These are phyloP conservation scores for Mionectes olivaceus DNA, from an alignment of 2,797 vertebrate genomes.

Conservation along the genomic window DNA sequence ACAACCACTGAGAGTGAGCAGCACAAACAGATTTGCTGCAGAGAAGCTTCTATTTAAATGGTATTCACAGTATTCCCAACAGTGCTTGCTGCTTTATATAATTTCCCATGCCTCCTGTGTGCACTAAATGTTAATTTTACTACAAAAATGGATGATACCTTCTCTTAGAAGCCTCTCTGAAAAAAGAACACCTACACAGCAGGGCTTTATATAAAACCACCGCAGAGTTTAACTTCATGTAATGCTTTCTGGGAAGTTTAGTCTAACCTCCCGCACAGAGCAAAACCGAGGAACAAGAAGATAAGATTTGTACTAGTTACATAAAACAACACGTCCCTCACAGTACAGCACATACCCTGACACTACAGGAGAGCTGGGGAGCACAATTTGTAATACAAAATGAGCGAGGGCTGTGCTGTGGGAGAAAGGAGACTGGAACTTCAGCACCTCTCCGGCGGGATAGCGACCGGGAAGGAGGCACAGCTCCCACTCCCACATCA, in stretches of 20 bases:
- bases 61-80: background rate
- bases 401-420: background rate
- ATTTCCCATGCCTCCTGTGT: background rate
- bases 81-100: conserved; percentile 36
- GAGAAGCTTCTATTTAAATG: background rate
- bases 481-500: fast-evolving
- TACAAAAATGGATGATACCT: background rate
- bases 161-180: background rate
- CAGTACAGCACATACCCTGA: background rate
- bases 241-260: background rate
- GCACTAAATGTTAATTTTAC: conserved; percentile 27
- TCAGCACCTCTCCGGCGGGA: background rate
- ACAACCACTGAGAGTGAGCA: background rate
- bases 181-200: conserved; percentile 7
- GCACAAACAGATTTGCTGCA: background rate
- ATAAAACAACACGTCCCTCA: background rate
- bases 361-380: background rate
- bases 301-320: background rate
- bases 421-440: background rate
- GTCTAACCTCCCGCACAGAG: background rate
- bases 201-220: conserved; percentile 10
- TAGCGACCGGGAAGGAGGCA: background rate
- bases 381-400: background rate
- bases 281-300: background rate
- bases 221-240: background rate